Evolutionary conservation across 2,113 vertebrate genomes (phyloP).

Genomic region (Anser brachyrhynchus): DNA sequence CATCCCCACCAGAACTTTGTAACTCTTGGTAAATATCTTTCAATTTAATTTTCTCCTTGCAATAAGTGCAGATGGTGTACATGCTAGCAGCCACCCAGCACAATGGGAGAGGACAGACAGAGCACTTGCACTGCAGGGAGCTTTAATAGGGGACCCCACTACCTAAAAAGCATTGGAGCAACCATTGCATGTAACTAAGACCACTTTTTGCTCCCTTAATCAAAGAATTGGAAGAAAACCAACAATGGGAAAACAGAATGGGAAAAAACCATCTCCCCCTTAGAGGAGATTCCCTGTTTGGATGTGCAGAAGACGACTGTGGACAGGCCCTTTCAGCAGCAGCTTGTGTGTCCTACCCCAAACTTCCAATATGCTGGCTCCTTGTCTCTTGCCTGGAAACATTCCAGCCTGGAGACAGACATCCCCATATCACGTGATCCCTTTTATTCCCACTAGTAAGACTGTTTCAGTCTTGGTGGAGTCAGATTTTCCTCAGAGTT

Average conservation of each 20-base stretch:
- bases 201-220: neutral
- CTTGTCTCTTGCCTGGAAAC: neutral
- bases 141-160: neutral
- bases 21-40: neutral
- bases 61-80: neutral
- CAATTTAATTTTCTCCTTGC: neutral
- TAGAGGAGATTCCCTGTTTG: neutral
- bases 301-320: neutral
- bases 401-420: neutral
- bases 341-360: conserved; percentile 2
- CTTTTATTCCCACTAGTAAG: conserved; percentile 47
- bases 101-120: neutral
- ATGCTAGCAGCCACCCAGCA: fast-evolving
- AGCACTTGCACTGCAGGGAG: fast-evolving
- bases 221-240: neutral
- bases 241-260: neutral
- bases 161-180: neutral
- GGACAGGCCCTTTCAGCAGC: conserved; percentile 34
- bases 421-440: neutral
- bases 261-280: fast-evolving
- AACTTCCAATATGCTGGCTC: neutral
- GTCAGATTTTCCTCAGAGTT: conserved; percentile 43
- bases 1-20: neutral
- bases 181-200: neutral
- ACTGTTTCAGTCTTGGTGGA: conserved; percentile 35